A percentile compares a stretch with the other conserved stretches of the same genome.
phyloP scores from a whole-genome alignment of 2,888 invertebrate genomes.

The Platerodrilus igneus region DNA sequence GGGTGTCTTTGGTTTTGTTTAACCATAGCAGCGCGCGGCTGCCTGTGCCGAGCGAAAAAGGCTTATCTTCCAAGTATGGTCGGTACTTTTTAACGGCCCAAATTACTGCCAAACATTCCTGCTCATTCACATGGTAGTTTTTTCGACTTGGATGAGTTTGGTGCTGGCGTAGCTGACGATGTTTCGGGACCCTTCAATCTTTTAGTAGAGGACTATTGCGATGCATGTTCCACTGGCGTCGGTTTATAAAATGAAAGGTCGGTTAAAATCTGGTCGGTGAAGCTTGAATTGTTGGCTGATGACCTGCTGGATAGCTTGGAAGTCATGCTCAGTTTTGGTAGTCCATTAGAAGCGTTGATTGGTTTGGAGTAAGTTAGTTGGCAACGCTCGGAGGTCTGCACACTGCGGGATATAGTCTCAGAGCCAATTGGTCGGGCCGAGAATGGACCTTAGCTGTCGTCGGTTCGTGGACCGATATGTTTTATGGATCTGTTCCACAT shows the following conservation, averaged over 20 bases:
- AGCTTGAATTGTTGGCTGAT: conserved; percentile 20
- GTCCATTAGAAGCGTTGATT: conserved; percentile 19
- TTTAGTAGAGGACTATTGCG: conserved; percentile 30
- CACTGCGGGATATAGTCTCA: no score
- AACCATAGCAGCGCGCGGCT: conserved; percentile 27
- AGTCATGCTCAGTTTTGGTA: conserved; percentile 11
- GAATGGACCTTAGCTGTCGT: no score
- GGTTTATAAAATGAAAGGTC: conserved; percentile 27
- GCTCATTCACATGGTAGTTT: conserved; percentile 30
- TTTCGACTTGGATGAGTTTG: conserved; percentile 18
- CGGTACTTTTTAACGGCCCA: conserved; percentile 30
- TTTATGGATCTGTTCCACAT: no score
- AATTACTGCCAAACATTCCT: conserved; percentile 29
- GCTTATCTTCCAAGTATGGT: conserved; percentile 26
- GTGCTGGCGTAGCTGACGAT: conserved; percentile 27
- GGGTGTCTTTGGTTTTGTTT: conserved; percentile 12
- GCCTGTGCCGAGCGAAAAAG: conserved; percentile 28
- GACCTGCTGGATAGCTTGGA: conserved; percentile 17
- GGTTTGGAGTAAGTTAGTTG: conserved; percentile 20
- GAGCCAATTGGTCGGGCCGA: no score
- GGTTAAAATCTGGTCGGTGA: conserved; percentile 20
- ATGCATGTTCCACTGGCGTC: conserved; percentile 27
- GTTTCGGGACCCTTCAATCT: conserved; percentile 2
- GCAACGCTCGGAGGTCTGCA: no score
- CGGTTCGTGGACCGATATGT: no score